Evolutionary conservation across 2,113 vertebrate genomes (phyloP).

Genomic region (Centropus unirufus): DNA sequence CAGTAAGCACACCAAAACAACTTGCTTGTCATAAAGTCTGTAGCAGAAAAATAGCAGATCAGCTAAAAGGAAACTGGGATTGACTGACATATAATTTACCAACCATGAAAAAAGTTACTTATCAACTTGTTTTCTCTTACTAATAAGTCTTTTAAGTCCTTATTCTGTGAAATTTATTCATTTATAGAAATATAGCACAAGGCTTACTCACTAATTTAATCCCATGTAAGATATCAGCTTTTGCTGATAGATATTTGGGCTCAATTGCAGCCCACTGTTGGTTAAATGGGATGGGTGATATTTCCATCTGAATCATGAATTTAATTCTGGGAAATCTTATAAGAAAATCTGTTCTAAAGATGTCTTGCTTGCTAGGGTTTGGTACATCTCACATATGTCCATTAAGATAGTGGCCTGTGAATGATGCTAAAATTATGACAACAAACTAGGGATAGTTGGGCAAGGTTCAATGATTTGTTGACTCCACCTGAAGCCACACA

Average conservation of each 20-base stretch:
- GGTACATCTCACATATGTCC: not conserved
- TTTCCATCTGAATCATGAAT: not conserved
- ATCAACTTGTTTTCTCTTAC: not conserved
- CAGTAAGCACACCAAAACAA: not conserved
- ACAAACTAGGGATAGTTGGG: not conserved
- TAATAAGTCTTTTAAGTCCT: not conserved
- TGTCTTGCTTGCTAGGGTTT: not conserved
- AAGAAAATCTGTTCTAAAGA: not conserved
- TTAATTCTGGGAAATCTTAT: not conserved
- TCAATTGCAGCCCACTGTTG: not conserved
- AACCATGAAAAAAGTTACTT: not conserved
- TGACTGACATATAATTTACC: not conserved
- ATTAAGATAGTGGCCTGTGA: not conserved
- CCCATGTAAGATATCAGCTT: not conserved
- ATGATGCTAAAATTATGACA: not conserved
- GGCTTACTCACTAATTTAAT: not conserved
- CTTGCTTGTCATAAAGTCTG: not conserved
- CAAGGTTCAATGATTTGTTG: not conserved
- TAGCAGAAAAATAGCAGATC: not conserved
- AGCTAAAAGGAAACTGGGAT: not conserved
- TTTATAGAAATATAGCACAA: not conserved
- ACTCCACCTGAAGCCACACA: not conserved
- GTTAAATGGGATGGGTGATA: not conserved
- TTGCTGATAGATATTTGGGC: not conserved
- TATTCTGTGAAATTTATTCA: not conserved